Evolutionary conservation across 1,140 invertebrate species (phyloP).

Genomic region (Megalopta genalis): DNA sequence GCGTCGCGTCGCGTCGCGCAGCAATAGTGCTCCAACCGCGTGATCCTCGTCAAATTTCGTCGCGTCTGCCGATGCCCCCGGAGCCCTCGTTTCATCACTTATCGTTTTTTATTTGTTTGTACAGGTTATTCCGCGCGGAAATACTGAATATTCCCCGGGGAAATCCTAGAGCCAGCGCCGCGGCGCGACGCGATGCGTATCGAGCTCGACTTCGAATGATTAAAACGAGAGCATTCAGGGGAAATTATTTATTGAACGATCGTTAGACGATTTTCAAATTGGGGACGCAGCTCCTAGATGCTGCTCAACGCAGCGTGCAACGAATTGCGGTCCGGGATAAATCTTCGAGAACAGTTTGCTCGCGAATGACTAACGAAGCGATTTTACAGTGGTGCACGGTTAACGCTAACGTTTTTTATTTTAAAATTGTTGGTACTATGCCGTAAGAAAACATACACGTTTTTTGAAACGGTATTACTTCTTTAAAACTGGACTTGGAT

Average conservation of each 20-base stretch:
- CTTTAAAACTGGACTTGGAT: too few species aligned
- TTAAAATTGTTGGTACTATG: too few species aligned
- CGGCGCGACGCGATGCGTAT: not conserved
- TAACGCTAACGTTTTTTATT: too few species aligned
- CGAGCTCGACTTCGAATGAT: not conserved
- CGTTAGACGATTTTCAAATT: too few species aligned
- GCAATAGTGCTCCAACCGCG: conserved; percentile 25
- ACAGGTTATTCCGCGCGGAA: not conserved
- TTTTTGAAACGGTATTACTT: too few species aligned
- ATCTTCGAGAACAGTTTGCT: too few species aligned
- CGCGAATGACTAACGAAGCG: too few species aligned
- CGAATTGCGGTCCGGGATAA: too few species aligned
- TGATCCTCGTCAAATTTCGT: conserved; percentile 40
- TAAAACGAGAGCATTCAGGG: not conserved
- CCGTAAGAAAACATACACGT: too few species aligned
- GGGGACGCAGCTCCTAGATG: too few species aligned
- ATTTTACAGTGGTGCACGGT: too few species aligned
- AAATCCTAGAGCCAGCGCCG: not conserved
- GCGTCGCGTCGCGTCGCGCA: conserved; percentile 5
- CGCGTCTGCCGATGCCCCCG: conserved; percentile 8
- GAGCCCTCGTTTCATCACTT: not conserved
- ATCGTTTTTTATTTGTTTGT: not conserved
- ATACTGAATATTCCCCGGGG: not conserved
- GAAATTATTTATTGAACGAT: not conserved
- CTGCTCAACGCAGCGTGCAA: too few species aligned